These are phyloP conservation scores for Calyptomena viridis DNA, from an alignment of 2,113 vertebrate species.

Conservation along the genomic window DNA sequence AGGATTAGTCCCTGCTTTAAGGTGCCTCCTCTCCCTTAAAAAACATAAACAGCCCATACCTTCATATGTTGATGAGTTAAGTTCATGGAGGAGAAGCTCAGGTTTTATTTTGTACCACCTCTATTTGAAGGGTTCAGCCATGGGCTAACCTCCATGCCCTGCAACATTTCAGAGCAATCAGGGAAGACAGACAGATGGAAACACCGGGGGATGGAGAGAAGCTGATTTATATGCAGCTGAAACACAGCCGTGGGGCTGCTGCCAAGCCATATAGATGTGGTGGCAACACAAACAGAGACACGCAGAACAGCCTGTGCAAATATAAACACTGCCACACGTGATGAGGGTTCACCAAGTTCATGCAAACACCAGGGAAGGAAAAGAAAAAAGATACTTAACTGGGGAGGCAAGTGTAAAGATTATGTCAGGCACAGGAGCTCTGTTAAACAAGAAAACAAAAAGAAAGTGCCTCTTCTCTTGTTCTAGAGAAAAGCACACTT, in stretches of 20 bases:
- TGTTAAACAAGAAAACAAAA: constrained; percentile 41
- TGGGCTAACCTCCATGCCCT: constrained; percentile 1
- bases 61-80: neutral
- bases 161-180: constrained; percentile 57
- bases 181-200: constrained; percentile 63
- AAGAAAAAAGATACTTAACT: constrained; percentile 55
- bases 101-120: neutral
- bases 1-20: neutral
- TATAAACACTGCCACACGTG: constrained; percentile 74
- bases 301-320: constrained; percentile 71
- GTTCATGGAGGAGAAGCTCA: neutral
- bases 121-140: constrained; percentile 12
- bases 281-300: constrained; percentile 77
- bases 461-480: neutral
- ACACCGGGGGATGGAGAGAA: constrained; percentile 19
- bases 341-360: constrained; percentile 74
- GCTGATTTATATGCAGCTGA: constrained; percentile 60
- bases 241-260: constrained; percentile 59
- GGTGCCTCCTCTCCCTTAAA: neutral
- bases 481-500: neutral
- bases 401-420: constrained; percentile 58
- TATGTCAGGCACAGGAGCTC: constrained; percentile 40
- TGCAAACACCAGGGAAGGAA: constrained; percentile 69
- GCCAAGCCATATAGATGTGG: constrained; percentile 71
- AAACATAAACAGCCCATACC: neutral